Percentiles rank a stretch among this genome's conserved stretches.
phyloP scores from a whole-genome alignment of 2,888 invertebrate species.

The Cryptus armator region DNA sequence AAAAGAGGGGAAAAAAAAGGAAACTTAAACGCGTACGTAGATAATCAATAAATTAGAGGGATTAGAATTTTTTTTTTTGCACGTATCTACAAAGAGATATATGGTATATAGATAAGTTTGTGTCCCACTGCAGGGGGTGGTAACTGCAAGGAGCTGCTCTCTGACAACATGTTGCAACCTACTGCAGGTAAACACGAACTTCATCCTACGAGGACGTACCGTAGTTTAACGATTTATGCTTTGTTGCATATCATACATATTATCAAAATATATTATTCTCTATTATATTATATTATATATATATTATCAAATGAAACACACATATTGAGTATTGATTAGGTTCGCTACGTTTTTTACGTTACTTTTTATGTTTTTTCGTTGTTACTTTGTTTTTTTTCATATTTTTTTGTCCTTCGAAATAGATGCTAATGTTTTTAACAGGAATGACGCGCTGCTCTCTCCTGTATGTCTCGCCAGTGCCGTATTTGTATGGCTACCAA shows the following conservation, averaged over 20 bases:
- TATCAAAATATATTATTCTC: conserved; percentile 13
- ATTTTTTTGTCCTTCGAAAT: conserved; percentile 77
- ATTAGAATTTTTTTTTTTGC: conserved; percentile 60
- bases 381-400: too few relatives aligned
- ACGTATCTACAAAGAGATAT: conserved; percentile 76
- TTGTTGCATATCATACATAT: conserved; percentile 79
- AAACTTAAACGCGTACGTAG: conserved; percentile 46
- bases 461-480: conserved; percentile 82
- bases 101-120: conserved; percentile 85
- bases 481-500: conserved; percentile 83
- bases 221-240: conserved; percentile 83
- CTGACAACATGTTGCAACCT: conserved; percentile 84
- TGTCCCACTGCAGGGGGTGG: conserved; percentile 85
- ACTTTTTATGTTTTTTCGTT: too few relatives aligned
- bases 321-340: conserved; percentile 66
- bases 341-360: conserved; percentile 73
- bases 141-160: conserved; percentile 85
- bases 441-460: conserved; percentile 82
- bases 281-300: conserved; percentile 51
- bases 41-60: conserved; percentile 65
- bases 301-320: conserved; percentile 63
- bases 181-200: conserved; percentile 85
- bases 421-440: conserved; percentile 81
- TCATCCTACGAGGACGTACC: conserved; percentile 84
- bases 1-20: conserved; percentile 1